Evolutionary conservation across 2,113 vertebrate genomes (phyloP), one percentile per base, ranked within the genome.

Genomic region (Nicator chloris): DNA sequence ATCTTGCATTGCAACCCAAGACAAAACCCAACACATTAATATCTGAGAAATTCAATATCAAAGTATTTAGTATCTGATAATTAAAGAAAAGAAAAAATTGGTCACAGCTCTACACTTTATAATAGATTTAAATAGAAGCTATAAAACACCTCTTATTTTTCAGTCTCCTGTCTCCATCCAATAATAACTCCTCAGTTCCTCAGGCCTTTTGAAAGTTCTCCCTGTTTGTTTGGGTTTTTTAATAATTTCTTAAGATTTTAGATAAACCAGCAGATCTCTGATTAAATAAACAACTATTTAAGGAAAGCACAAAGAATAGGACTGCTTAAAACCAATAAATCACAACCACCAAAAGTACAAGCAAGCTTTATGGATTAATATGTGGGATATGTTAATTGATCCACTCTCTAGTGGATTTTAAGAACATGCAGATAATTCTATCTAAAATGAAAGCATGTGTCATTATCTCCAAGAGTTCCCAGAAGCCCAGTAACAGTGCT

Each of bases 401-500:
- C 82, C 39, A 78, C 44, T 95, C 95, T 96, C 94, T 76, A 37
- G 78, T 45, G 80, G 71, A 35, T 85, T 93, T 94, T 60, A 93
- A 94, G 97, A 94, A 86, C 93, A 91, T 13, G 57, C 45, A 88
- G 71, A 92, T 90, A 92, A 96, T 95, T 96, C 77, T 70, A 13
- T 47, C 80, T 93, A 85, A 96, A 93, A 92, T 44, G 64, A 91
- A 90, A 96, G 88, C 79, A 42, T 85, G 87, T 95, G 95, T 94
- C 94, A 93, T 90, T 94, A 82, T 89, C 90, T 92, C 60, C 86
- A 88, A 96, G 94, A 76, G 96, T 73, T 96, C 94, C 94, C 97
- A 88, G 84, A 92, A 69, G 94, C 84, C 90, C 92, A 69, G 80
- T 92, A 76, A 94, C 3, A 0, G 40, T 82, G n/a, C n/a, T 91